Percentiles rank a stretch among this genome's conserved stretches.
Conservation (phyloP, 2,888 invertebrate genomes). For the Thecophora atra region DNA sequence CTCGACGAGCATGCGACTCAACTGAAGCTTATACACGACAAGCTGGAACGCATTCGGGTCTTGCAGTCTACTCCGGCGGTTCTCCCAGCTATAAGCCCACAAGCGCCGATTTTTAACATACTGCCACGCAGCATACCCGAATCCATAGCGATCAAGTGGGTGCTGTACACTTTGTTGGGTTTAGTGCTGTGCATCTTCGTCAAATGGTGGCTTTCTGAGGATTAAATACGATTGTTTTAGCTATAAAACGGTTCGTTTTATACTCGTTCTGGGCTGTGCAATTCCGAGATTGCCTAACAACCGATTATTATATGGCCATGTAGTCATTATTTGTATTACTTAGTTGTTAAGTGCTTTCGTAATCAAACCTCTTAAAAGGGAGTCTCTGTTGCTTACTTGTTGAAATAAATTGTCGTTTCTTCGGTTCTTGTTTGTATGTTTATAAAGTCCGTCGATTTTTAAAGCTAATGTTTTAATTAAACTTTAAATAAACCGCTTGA, state of each 20-base stretch:
- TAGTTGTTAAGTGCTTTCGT: slow-evolving; percentile 1
- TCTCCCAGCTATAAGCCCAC: slow-evolving; percentile 11
- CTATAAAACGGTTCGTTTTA: neutral
- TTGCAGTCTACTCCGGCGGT: slow-evolving; percentile 48
- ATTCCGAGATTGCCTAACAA: too few species aligned
- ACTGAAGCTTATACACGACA: slow-evolving; percentile 61
- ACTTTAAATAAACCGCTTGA: neutral
- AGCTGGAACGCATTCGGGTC: slow-evolving; percentile 60
- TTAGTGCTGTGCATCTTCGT: slow-evolving; percentile 55
- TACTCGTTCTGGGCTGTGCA: too few species aligned
- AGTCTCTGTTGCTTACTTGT: neutral
- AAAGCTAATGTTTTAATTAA: neutral
- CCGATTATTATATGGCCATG: neutral
- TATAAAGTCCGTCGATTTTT: neutral
- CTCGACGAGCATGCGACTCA: slow-evolving; percentile 69
- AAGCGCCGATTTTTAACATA: slow-evolving; percentile 37
- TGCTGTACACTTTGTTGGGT: slow-evolving; percentile 55
- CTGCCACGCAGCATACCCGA: slow-evolving; percentile 52
- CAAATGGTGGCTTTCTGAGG: slow-evolving; percentile 56
- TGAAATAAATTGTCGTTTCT: neutral
- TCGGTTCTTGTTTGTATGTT: neutral
- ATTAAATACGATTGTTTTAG: slow-evolving; percentile 3
- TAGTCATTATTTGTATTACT: neutral
- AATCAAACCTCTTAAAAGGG: neutral
- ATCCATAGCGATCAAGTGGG: slow-evolving; percentile 53